phyloP scores from a whole-genome alignment of 2,888 invertebrate species.

The Octodonta nipae region DNA sequence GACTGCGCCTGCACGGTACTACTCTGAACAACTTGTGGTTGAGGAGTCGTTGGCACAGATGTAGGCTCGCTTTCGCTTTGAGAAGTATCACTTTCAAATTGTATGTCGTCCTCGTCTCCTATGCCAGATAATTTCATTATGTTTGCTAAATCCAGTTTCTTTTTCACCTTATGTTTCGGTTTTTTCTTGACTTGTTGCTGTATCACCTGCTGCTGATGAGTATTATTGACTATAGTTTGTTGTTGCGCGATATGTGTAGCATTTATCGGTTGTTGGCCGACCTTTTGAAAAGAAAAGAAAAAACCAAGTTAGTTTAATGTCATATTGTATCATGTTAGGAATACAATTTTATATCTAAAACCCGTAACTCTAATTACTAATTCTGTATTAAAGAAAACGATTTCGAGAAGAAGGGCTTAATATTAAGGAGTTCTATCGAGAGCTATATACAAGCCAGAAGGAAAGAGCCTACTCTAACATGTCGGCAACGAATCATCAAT shows the following conservation, averaged over 20 bases:
- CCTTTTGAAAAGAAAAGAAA: constrained; percentile 15
- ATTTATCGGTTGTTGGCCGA: constrained; percentile 20
- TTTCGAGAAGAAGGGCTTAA: too few relatives aligned
- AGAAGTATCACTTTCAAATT: constrained; percentile 36
- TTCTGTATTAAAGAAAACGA: too few relatives aligned
- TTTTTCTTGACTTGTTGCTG: constrained; percentile 30
- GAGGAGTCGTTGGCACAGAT: constrained; percentile 27
- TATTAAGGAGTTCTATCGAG: too few relatives aligned
- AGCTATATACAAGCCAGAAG: too few relatives aligned
- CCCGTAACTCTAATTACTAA: too few relatives aligned
- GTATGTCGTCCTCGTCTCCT: constrained; percentile 53
- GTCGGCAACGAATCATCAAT: too few relatives aligned
- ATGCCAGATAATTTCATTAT: constrained; percentile 56
- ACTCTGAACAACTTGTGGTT: constrained; percentile 18
- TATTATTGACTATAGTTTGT: constrained; percentile 18
- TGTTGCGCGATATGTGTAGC: constrained; percentile 20
- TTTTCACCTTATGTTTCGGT: constrained; percentile 35
- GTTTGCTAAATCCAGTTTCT: constrained; percentile 55
- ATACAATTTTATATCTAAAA: too few relatives aligned
- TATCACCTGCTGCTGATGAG: constrained; percentile 13
- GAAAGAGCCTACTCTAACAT: too few relatives aligned
- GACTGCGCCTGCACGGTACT: constrained; percentile 14
- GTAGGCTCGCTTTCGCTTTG: constrained; percentile 33
- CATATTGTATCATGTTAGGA: too few relatives aligned
- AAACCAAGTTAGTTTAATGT: too few relatives aligned